Percentiles rank a stretch among this genome's conserved stretches.
Conservation (phyloP, 35 echinoderm and acorn worm species). For the Patiria miniata region DNA sequence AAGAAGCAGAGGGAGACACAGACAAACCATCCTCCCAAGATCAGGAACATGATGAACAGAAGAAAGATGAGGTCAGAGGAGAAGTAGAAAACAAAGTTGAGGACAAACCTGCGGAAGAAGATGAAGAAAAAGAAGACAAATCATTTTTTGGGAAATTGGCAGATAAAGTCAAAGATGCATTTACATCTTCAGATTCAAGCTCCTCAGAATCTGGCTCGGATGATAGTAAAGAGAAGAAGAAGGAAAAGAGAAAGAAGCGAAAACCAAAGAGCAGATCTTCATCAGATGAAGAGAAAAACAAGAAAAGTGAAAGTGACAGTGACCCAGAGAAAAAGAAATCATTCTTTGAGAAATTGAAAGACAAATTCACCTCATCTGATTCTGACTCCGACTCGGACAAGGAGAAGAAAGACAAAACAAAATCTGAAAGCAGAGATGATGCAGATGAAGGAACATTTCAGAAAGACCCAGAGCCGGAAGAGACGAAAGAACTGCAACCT, state of each 20-base stretch:
- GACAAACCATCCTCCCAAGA: background rate
- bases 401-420: constrained; percentile 27
- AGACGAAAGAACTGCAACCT: background rate
- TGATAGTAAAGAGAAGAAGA: background rate
- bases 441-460: too few relatives aligned
- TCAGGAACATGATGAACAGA: background rate
- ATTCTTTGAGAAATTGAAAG: background rate
- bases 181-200: background rate
- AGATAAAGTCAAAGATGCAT: constrained; percentile 3
- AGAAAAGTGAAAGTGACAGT: background rate
- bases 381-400: constrained; percentile 24
- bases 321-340: background rate
- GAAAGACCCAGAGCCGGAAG: background rate
- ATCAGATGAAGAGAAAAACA: constrained; percentile 3
- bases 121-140: background rate
- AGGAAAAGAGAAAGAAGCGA: background rate
- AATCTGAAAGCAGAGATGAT: background rate
- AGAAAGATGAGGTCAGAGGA: constrained; percentile 19
- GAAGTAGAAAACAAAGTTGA: constrained; percentile 12
- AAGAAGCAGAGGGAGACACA: too few relatives aligned
- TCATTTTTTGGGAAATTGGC: background rate
- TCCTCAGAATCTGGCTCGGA: background rate
- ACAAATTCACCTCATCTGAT: background rate
- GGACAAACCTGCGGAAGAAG: background rate
- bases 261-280: background rate